Base-by-base conservation (phyloP, 1,140 invertebrate genomes). In the Venustaconcha ellipsiformis region DNA sequence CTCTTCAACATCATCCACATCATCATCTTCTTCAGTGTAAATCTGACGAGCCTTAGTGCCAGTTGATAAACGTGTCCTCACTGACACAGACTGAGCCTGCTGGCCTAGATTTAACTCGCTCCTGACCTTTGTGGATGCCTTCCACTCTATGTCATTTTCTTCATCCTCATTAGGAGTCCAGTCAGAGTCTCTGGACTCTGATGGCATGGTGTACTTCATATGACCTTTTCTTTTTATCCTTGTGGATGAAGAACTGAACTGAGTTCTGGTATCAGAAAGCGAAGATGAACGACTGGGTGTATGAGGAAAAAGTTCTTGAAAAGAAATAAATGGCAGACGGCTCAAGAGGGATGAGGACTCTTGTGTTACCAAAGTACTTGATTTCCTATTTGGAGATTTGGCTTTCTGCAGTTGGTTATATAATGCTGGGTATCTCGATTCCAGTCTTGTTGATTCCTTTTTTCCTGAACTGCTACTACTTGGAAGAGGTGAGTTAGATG, bases 261-360 rank as follows among this genome's bases (percentile, higher is more conserved):
- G 55, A 68, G 67, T 65, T 58, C 58, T 64, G 74, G 64, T 23
- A 64, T 11, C 37, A 48, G 37, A 48, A 48, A 48, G 37, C 11
- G 37, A 57, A 30, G 72, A 55, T 8, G 70, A 30, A 2, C 48
- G 62, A 20, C 62, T 55, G 13, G 67, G 15, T 56, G 67, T n/a
- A 23, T 55, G 57, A 14, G 66, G 64, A 37, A 77, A 77, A 15
- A 77, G 57, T 26, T 77, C 75, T n/a, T 77, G 69, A 48, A 77
- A 77, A 60, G 69, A 72, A 57, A 77, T 72, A 55, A 77, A 77
- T 23, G 75, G 75, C 12, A 77, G 57, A 55, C 75, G 67, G 58
- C 72, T 72, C 4, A 77, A 63, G 23, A 77, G 64, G 15, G 75
- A 72, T n/a, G 72, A 64, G 0, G 73, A 26, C 66, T 69, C n/a